Evolutionary conservation across 2,797 vertebrate genomes (phyloP), one percentile per base, ranked within the genome.

Genomic region (Paramormyrops hopkinsi): DNA sequence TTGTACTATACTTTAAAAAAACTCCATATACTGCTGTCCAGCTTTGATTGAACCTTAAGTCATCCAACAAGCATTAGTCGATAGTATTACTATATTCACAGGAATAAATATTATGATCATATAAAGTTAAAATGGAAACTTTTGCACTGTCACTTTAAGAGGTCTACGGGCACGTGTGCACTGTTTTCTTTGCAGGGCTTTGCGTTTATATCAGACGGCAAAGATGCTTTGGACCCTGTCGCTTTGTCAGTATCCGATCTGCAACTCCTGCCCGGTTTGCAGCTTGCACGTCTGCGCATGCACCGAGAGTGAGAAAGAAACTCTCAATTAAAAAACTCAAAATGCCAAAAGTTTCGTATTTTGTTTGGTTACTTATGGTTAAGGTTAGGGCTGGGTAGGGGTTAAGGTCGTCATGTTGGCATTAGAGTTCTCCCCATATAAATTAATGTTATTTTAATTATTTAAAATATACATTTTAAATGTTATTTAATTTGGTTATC

Each of bases 151-250:
- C 73, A 7, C 17, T 44, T 79, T 44, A 79, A 79, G 73, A 44
- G 2, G 37, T 44, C 17, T 79, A 41, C 33, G 7, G 73, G 14
- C 73, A 76, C 73, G 73, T 76, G 37, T 44, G 33, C 73, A n/a
- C 19, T 44, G 73, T 44, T 79, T 79, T 79, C 41, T 33, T 7
- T 79, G 33, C 73, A 33, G 29, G 29, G 29, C 33, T 76, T 37
- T 12, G 5, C 37, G 17, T 79, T 79, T 44, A 19, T 19, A 79
- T 19, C 37, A 41, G 37, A 17, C 6, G 14, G 29, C 91, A 95
- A 95, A 87, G 89, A 17, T 8, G 96, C 96, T 0, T 85, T 96
- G 93, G 93, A 92, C 41, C 95, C 9, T 96, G 95, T 95, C 62
- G 25, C 25, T 69, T 33, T 69, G 62, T 69, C 11, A 33, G 25